Evolutionary conservation across 2,113 vertebrate species (phyloP).

Genomic region (Chloropsis hardwickii): DNA sequence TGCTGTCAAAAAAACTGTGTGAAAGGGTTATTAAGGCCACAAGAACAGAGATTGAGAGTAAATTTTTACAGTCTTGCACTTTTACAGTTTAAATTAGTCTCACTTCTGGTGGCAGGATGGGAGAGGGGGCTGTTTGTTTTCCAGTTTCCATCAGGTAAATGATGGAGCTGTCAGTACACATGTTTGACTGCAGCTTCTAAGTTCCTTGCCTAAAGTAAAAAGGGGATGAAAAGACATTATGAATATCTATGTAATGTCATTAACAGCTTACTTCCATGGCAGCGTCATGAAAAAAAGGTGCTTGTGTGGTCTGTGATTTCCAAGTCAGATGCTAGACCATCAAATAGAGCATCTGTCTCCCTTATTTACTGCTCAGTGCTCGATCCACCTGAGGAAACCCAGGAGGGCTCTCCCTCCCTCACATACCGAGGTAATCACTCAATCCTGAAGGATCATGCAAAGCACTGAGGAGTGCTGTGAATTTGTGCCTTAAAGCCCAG

Average conservation of each 20-base stretch:
- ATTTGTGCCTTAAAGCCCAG: background rate
- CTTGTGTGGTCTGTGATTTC: background rate
- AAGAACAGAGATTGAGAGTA: background rate
- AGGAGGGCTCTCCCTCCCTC: background rate
- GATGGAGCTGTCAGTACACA: background rate
- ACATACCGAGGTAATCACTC: background rate
- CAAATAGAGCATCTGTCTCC: background rate
- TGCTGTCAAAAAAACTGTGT: background rate
- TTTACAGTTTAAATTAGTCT: background rate
- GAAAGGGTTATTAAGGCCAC: background rate
- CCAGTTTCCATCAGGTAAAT: background rate
- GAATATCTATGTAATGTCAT: background rate
- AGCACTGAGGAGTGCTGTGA: background rate
- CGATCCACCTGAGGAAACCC: background rate
- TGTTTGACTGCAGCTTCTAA: background rate
- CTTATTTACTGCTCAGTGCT: background rate
- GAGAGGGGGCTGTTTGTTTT: background rate
- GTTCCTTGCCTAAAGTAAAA: background rate
- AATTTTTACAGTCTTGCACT: background rate
- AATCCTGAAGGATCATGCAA: background rate
- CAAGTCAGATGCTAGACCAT: background rate
- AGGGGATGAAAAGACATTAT: background rate
- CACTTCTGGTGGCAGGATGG: background rate
- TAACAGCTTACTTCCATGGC: background rate
- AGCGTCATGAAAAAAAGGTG: background rate